These are phyloP conservation scores for Platorchestia sp. DNA, from an alignment of 1,140 invertebrate species.

Conservation along the genomic window DNA sequence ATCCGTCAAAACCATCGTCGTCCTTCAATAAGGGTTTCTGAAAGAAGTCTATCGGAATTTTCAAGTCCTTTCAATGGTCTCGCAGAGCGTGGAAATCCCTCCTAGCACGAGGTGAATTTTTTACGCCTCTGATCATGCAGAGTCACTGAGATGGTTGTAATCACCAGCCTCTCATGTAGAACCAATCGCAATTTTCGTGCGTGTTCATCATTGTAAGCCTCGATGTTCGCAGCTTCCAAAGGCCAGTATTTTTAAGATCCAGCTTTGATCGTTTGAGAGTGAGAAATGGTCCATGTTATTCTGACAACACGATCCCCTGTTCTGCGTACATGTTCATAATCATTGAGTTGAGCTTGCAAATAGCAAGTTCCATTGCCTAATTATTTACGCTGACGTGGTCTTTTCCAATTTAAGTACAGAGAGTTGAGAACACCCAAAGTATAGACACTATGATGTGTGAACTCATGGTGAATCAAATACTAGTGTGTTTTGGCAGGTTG, in stretches of 20 bases:
- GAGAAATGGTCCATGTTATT: neutral
- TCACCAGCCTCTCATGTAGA: conserved; percentile 51
- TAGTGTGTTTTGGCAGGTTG: neutral
- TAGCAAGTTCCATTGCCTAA: neutral
- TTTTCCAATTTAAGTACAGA: neutral
- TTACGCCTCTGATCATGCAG: conserved; percentile 46
- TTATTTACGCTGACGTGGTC: neutral
- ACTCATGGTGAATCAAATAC: neutral
- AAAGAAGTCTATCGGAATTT: conserved; percentile 4
- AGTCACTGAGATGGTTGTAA: conserved; percentile 39
- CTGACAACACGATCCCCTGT: neutral
- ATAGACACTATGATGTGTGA: neutral
- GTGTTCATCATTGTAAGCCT: conserved; percentile 40
- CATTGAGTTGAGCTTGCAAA: neutral
- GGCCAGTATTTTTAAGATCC: neutral
- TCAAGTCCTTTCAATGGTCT: conserved; percentile 12
- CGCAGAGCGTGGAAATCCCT: conserved; percentile 16
- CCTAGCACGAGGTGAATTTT: conserved; percentile 44
- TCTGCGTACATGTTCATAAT: neutral
- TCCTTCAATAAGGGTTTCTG: conserved; percentile 13
- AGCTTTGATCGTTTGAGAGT: neutral
- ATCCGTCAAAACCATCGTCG: conserved; percentile 47
- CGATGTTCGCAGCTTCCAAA: conserved; percentile 24
- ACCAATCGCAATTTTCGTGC: conserved; percentile 53
- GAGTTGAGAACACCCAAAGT: neutral